Percentiles rank a stretch among this genome's conserved stretches.
Evolutionary conservation across 2,888 invertebrate genomes (phyloP).

Genomic region (Macropis europaea): DNA sequence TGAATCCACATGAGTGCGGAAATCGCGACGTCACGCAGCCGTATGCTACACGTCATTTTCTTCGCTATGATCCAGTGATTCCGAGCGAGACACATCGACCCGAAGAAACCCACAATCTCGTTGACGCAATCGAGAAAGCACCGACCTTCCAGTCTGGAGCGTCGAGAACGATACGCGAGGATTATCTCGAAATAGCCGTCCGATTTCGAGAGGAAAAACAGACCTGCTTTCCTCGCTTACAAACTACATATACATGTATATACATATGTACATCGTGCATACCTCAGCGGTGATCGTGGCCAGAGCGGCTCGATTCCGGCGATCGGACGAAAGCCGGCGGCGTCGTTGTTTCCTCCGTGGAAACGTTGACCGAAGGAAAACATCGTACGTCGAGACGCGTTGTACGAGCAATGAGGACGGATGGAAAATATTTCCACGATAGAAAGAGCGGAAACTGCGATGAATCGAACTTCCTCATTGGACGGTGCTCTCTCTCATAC

Average conservation of each 20-base stretch:
- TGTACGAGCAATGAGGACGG: neutral
- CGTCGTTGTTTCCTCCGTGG: no score
- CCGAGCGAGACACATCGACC: neutral
- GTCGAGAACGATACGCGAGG: neutral
- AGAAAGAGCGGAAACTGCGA: conserved; percentile 4
- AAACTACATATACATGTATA: no score
- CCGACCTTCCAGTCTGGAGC: neutral
- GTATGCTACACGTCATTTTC: neutral
- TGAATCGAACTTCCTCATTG: conserved; percentile 10
- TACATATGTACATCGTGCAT: no score
- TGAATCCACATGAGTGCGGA: neutral
- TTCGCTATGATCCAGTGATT: neutral
- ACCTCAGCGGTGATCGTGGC: no score
- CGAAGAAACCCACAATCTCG: neutral
- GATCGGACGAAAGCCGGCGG: no score
- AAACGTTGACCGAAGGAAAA: no score
- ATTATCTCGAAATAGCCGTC: no score
- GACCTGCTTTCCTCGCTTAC: no score
- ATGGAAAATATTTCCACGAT: neutral
- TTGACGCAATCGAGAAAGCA: conserved; percentile 6
- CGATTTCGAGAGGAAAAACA: no score
- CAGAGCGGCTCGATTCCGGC: no score
- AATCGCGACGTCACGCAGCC: neutral
- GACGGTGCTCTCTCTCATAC: neutral
- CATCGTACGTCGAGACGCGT: no score